phyloP scores from a whole-genome alignment of 2,113 vertebrate genomes.

The Cephalopholis sonnerati region DNA sequence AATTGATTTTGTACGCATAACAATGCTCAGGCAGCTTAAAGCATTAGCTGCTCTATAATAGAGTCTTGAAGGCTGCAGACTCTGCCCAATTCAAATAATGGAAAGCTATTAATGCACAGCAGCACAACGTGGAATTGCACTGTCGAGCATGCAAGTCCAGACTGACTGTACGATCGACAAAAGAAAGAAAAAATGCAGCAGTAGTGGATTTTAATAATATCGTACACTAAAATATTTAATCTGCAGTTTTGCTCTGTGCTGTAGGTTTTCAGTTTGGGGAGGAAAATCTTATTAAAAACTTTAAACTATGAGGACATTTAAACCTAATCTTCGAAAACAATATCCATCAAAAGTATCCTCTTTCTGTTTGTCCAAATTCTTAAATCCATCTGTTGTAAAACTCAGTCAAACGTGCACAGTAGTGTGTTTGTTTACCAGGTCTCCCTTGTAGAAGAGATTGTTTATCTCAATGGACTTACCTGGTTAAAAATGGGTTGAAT shows the following conservation, averaged over 20 bases:
- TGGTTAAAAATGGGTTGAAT: too few species aligned
- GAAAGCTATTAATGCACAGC: constrained; percentile 53
- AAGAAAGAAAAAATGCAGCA: background rate
- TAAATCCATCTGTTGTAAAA: background rate
- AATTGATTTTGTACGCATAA: constrained; percentile 76
- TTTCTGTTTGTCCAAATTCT: background rate
- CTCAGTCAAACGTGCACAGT: background rate
- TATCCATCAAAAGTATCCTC: rapidly evolving
- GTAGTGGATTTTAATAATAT: background rate
- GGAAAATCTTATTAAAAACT: background rate
- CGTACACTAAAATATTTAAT: background rate
- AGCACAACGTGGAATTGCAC: constrained; percentile 25
- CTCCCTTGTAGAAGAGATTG: too few species aligned
- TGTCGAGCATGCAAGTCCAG: constrained; percentile 22
- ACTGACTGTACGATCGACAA: constrained; percentile 4
- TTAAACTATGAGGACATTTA: background rate
- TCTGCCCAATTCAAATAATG: constrained; percentile 59
- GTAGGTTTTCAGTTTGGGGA: background rate
- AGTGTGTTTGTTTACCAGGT: too few species aligned
- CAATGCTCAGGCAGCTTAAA: constrained; percentile 63
- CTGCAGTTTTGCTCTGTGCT: background rate
- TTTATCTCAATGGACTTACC: too few species aligned
- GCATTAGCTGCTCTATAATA: constrained; percentile 65
- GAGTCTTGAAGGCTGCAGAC: constrained; percentile 50
- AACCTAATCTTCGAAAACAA: background rate